A percentile compares a stretch with the other conserved stretches of the same genome.
phyloP scores from a whole-genome alignment of 92 coral and sea anemone species.

The Micromussa lordhowensis region DNA sequence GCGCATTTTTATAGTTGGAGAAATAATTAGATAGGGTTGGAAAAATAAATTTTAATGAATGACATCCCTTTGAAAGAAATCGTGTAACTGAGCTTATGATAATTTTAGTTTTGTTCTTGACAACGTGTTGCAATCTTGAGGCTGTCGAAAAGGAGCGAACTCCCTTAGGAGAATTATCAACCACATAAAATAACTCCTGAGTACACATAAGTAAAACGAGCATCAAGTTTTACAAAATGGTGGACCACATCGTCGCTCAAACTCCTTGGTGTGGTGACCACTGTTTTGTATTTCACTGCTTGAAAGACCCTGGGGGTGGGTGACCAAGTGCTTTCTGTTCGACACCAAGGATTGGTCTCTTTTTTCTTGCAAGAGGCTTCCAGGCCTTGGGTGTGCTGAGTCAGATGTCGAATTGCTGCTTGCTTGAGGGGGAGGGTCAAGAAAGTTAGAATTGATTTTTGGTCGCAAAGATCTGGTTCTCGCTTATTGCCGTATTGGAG shows the following conservation, averaged over 20 bases:
- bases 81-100: background rate
- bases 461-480: too few species aligned
- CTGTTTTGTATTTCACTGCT: too few species aligned
- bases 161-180: too few species aligned
- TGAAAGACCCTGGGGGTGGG: too few species aligned
- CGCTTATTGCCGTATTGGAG: too few species aligned
- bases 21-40: constrained; percentile 45
- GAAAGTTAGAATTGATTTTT: too few species aligned
- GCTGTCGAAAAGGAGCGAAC: background rate
- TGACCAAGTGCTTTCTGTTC: too few species aligned
- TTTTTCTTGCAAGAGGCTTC: too few species aligned
- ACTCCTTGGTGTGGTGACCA: background rate
- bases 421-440: too few species aligned
- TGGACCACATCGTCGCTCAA: background rate
- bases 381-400: too few species aligned
- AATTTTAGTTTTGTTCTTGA: background rate
- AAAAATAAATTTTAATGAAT: constrained; percentile 50
- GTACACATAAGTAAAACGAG: background rate
- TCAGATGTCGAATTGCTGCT: too few species aligned
- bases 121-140: background rate
- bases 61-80: background rate
- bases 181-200: background rate
- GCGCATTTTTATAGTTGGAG: constrained; percentile 39
- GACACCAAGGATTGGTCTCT: too few species aligned
- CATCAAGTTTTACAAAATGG: background rate